Evolutionary conservation across 2,888 invertebrate species (phyloP), one percentile per base, ranked within the genome.

Genomic region (Prosopocoilus inquinatus): DNA sequence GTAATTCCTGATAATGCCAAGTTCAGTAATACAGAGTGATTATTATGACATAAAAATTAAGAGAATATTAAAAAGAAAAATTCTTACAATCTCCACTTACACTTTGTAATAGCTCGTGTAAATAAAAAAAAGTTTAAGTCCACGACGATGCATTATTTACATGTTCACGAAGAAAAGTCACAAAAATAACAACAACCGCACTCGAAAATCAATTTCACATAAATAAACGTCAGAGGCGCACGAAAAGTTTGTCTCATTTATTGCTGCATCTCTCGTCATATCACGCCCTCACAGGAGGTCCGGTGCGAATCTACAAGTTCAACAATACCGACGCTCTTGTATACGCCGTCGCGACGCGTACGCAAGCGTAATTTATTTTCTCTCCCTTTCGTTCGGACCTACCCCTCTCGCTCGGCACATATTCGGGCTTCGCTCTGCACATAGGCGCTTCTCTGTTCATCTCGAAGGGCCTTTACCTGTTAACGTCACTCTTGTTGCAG

Each of bases 351-450:
- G 50, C 36, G 57, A 58, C 60, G 60, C 62, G 53, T 60, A 62
- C 62, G 62, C 62, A 60, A 58, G 62, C 62, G 62, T 62, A 47
- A 50, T 55, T 47, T 51, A 33, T 47, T 55, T 52, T 50, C 53
- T 57, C 52, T 48, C 47, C 53, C 38, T 43, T 20, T 46, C 46
- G 20, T 16, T 13, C 41, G 12, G 16, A 15, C 41, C 13, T 15
- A 15, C 41, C 41, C 41, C 16, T 41, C 41, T 41, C 41, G 3
- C 41, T 41, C 15, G 2, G 41, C 41, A 15, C 7, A 41, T 41
- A 15, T 41, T 41, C 41, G 15, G 41, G 15, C 3, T 41, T 41
- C 41, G 2, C 41, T 41, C 16, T 16, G 16, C 9, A 41, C 15
- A 15, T 41, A 13, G 41, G 8, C 8, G 13, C 9, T 11, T 41